Conservation (phyloP, 2,888 invertebrate genomes). For the Dysmachus trigonus region DNA sequence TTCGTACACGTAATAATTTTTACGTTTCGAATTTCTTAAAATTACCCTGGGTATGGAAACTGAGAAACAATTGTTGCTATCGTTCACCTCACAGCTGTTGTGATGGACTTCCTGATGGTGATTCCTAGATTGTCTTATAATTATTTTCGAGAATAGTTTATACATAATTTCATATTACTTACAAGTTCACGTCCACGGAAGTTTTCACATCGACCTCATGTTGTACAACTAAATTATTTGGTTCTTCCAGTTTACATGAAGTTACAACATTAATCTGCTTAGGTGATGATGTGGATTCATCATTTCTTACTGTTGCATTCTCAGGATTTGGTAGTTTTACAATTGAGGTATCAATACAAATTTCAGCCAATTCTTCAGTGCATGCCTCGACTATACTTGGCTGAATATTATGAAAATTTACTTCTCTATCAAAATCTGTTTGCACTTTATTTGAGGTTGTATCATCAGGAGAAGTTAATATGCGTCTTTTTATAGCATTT, state of each 20-base stretch:
- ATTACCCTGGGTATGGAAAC: slow-evolving; percentile 60
- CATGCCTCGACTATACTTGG: neutral
- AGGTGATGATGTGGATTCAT: neutral
- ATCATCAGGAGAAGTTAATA: slow-evolving; percentile 52
- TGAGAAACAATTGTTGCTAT: slow-evolving; percentile 52
- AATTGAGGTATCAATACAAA: neutral
- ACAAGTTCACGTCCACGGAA: neutral
- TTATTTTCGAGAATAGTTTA: neutral
- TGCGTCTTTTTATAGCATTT: slow-evolving; percentile 58
- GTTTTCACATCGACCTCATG: neutral
- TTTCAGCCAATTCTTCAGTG: slow-evolving; percentile 38
- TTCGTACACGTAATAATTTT: slow-evolving; percentile 60
- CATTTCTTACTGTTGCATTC: neutral
- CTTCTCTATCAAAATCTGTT: neutral
- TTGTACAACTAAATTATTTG: neutral
- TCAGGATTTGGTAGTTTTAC: neutral
- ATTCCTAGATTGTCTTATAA: neutral
- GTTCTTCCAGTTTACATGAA: neutral
- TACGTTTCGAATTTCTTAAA: slow-evolving; percentile 47
- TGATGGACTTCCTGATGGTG: neutral
- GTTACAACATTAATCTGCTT: neutral
- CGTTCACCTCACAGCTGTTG: neutral
- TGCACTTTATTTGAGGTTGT: neutral
- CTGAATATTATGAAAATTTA: neutral
- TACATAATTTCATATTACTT: neutral